Evolutionary conservation across 2,888 invertebrate species (phyloP), one percentile per base, ranked within the genome.

Genomic region (Thereva unica): DNA sequence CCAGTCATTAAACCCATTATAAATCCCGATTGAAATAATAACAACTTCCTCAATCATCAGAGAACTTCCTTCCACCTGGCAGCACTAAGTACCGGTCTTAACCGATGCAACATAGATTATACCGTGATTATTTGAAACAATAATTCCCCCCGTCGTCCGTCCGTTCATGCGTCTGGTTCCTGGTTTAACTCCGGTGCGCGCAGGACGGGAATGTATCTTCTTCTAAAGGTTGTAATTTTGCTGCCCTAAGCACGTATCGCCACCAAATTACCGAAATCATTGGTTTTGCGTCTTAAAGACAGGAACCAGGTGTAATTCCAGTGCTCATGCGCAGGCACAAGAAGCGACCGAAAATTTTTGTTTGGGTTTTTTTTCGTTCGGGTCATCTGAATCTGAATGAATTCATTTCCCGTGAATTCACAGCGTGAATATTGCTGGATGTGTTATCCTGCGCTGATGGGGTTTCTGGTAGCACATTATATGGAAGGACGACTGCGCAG

Each of bases 231-330:
- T 54, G 54, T 64, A 64, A 64, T 64, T 64, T 64, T 23, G 37
- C 45, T 53, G 35, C 44, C 45, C 44, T 53, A 53, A 6, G 50
- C 54, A 64, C 54, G 64, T 54, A 56, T 68, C 66, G 66, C 45
- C 23, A 23, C 23, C 53, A 64, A 68, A 68, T 68, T 66, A 68
- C 63, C 68, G 45, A 68, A 68, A 66, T 64, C 66, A 64, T 68
- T 63, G 64, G 64, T 66, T 66, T 23, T 23, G 23, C 54, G 59
- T 35, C 54, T 7, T n/a, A 64, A 54, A 23, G 52, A 66, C 68
- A 68, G 68, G 68, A 66, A 68, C 66, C 68, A 66, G 68, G 66
- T 68, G 68, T 66, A 68, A 68, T 50, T 57, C 45, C 23, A 23
- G 23, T 23, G 23, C 23, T 23, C 23, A 23, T 23, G 23, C 23